Conservation (phyloP, 2,797 vertebrate genomes). For the Betta splendens region DNA sequence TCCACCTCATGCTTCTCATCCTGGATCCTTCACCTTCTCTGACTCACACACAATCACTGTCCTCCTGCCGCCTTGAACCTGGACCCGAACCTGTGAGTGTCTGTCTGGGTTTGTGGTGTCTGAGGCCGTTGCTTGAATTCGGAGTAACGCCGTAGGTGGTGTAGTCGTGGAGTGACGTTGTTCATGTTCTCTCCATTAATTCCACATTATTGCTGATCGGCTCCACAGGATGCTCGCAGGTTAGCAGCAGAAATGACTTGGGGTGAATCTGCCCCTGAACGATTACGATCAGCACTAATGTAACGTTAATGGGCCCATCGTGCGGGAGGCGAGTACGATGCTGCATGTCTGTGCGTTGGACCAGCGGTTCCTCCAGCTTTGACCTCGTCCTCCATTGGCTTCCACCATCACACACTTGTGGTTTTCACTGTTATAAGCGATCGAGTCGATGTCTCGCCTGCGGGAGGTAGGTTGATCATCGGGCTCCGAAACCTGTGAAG, state of each 20-base stretch:
- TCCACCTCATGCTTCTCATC: constrained; percentile 54
- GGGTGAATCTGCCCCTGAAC: not conserved
- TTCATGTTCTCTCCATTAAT: constrained; percentile 17
- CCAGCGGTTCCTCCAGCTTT: too few species aligned
- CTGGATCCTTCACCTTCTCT: constrained; percentile 46
- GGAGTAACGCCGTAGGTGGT: constrained; percentile 13
- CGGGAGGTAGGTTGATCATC: not conserved
- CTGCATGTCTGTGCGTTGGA: constrained; percentile 40
- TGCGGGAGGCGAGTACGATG: not conserved
- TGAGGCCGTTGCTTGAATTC: constrained; percentile 22
- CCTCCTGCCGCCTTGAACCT: constrained; percentile 35
- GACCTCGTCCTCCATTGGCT: not conserved
- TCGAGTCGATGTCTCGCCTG: not conserved
- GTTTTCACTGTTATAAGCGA: not conserved
- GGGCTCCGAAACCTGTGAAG: not conserved
- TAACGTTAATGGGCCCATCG: constrained; percentile 7
- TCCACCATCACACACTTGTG: not conserved
- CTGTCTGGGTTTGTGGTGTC: not conserved
- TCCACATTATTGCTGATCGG: constrained; percentile 4
- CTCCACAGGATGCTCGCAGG: too few species aligned
- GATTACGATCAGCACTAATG: not conserved
- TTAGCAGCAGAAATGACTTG: too few species aligned
- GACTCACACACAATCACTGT: constrained; percentile 30
- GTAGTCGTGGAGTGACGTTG: constrained; percentile 2
- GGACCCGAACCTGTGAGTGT: constrained; percentile 69